phyloP scores from a whole-genome alignment of 2,797 vertebrate genomes.

The Halcyon badia region DNA sequence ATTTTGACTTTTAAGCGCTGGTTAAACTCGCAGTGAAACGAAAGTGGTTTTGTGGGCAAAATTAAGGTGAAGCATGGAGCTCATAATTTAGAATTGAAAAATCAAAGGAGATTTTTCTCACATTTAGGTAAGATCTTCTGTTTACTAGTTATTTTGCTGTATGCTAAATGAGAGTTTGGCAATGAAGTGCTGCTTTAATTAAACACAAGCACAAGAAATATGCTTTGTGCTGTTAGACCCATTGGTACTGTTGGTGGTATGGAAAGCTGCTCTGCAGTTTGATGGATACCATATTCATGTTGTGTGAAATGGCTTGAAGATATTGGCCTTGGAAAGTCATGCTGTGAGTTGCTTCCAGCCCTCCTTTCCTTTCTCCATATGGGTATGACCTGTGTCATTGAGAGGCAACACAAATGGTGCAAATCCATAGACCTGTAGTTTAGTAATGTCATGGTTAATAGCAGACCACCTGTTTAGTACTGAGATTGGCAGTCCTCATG shows the following conservation, averaged over 20 bases:
- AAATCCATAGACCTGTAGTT: too few species aligned
- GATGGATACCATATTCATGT: rapidly evolving
- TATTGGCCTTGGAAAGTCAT: not conserved
- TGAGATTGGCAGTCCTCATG: rapidly evolving
- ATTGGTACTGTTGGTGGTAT: not conserved
- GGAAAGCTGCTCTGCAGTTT: not conserved
- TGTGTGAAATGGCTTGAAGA: not conserved
- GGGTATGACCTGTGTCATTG: not conserved
- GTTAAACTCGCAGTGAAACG: not conserved
- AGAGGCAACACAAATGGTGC: not conserved
- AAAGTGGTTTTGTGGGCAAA: not conserved
- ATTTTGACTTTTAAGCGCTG: not conserved
- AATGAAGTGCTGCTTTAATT: not conserved
- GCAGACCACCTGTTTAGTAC: not conserved
- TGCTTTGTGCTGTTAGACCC: not conserved
- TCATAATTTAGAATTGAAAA: not conserved
- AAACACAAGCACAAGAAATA: rapidly evolving
- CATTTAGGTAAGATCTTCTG: not conserved
- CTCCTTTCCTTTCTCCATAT: not conserved
- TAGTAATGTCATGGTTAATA: rapidly evolving
- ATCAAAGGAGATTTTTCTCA: not conserved
- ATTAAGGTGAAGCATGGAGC: not conserved
- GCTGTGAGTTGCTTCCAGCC: not conserved
- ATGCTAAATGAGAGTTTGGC: not conserved
- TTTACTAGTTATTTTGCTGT: not conserved